Evolutionary conservation across 2,888 invertebrate genomes (phyloP), one percentile per base, ranked within the genome.

Genomic region (Petrolisthes cinctipes): DNA sequence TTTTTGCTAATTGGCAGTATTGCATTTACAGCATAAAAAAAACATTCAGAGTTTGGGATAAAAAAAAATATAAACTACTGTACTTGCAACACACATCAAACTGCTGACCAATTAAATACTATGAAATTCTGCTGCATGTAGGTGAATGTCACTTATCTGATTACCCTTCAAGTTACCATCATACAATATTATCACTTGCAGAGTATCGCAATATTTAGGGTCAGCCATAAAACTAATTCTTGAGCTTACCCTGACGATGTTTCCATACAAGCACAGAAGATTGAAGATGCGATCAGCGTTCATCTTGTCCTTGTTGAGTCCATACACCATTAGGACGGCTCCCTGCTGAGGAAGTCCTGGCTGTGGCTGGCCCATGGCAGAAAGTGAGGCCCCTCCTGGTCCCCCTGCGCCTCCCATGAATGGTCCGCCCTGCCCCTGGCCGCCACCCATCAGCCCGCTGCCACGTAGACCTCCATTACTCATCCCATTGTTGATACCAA

Each of bases 281-380:
- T 99, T 99, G 95, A 99, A 99, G 90, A 99, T 95, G 92, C 96
- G 95, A 92, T 99, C 98, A 91, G 98, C 97, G 93, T 99, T 99
- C 93, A 98, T 97, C 92, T 97, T 97, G 92, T 97, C 96, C 86
- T 96, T 96, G 93, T 98, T 97, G 91, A 99, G 94, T 4, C 99
- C 99, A 94, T 99, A 99, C 87, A 99, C 98, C 99, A 99, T 99
- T 94, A 99, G 96, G 90, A 99, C 99, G 82, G 97, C 96, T 83
- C 97, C 97, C 92, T 97, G 96, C 92, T 95, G 95, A 23, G 92
- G 92, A 73, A 91, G 91, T 56, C 92, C 92, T 14, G 91, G 91
- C 80, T 91, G 91, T 73, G 91, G 90, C 75, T 89, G 89, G 6
- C 90, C 90, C 90, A 90, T 90, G 20, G 85, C 87, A 9, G 79